Base-by-base conservation (phyloP, 2,888 invertebrate species). In the Protonemura montana region DNA sequence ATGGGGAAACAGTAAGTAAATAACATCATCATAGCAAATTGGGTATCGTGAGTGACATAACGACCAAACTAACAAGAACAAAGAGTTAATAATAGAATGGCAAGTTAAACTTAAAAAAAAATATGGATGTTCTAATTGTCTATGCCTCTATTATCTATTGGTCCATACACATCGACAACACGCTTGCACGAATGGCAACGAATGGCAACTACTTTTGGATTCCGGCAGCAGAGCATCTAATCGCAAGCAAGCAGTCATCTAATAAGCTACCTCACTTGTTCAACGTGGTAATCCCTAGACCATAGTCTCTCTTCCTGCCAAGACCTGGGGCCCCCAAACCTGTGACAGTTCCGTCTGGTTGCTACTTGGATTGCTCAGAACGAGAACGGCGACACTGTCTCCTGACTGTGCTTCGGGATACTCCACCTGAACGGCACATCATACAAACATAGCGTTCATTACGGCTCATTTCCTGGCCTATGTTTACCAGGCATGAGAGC, bases 281-380 rank as follows among this genome's bases (percentile, higher is more conserved):
- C 87, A 82, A 82, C 86, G 85, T 77, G 86, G 30, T 26, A 59
- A 83, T 87, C 86, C 87, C 87, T 88, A 88, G 87, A 88, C 87
- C 87, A 88, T 87, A 87, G 88, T 88, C 84, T 88, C 88, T 87
- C 88, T 88, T 87, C 88, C 88, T 85, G 87, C 85, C 85, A 86
- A 86, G 86, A 87, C 85, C 28, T 78, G 78, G 77, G 87, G 86
- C 82, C 88, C 87, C 88, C 88, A 88, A 87, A 88, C 88, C 87
- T 87, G 86, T 30, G 88, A 85, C 86, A 87, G 87, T 88, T 87
- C 88, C 87, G 87, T 87, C 85, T 86, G 88, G 87, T 88, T 87
- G 87, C 88, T 87, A 88, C 88, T 88, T 86, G 88, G 88, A 87
- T 88, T 88, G 88, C 87, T 87, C 88, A 88, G 87, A 87, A 88